A percentile compares a stretch with the other conserved stretches of the same genome.
phyloP scores from a whole-genome alignment of 2,888 invertebrate genomes.

The Apodemia duryi region DNA sequence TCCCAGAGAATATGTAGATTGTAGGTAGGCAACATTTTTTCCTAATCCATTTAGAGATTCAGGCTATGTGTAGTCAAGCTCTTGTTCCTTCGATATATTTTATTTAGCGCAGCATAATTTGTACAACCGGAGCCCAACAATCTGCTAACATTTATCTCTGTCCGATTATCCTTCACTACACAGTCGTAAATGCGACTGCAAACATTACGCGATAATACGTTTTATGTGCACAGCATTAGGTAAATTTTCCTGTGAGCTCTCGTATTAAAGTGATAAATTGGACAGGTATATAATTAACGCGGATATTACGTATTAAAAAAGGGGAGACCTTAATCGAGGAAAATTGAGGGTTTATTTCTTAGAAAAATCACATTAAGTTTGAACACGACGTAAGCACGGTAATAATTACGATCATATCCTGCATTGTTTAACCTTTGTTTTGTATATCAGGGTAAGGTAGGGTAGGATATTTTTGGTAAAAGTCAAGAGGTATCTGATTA shows the following conservation, averaged over 20 bases:
- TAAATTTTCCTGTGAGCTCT: neutral
- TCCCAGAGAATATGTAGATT: too few relatives aligned
- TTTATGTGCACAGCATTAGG: neutral
- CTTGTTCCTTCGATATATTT: neutral
- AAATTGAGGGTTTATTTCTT: slow-evolving; percentile 5
- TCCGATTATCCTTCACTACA: slow-evolving; percentile 27
- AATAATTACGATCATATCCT: too few relatives aligned
- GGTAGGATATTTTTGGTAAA: too few relatives aligned
- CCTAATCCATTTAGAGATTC: too few relatives aligned
- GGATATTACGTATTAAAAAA: slow-evolving; percentile 17
- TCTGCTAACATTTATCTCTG: slow-evolving; percentile 27
- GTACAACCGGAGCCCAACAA: slow-evolving; percentile 9
- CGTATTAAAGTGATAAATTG: slow-evolving; percentile 17
- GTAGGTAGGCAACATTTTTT: too few relatives aligned
- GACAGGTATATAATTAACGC: slow-evolving; percentile 21
- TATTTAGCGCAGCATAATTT: neutral
- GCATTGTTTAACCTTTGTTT: too few relatives aligned
- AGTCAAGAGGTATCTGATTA: too few relatives aligned
- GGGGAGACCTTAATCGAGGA: neutral
- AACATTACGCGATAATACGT: neutral
- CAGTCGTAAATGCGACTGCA: slow-evolving; percentile 16
- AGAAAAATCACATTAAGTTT: neutral
- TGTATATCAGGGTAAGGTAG: too few relatives aligned
- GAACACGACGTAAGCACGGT: neutral
- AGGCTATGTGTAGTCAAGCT: too few relatives aligned